Evolutionary conservation across 2,113 vertebrate genomes (phyloP).

Genomic region (Strix uralensis): DNA sequence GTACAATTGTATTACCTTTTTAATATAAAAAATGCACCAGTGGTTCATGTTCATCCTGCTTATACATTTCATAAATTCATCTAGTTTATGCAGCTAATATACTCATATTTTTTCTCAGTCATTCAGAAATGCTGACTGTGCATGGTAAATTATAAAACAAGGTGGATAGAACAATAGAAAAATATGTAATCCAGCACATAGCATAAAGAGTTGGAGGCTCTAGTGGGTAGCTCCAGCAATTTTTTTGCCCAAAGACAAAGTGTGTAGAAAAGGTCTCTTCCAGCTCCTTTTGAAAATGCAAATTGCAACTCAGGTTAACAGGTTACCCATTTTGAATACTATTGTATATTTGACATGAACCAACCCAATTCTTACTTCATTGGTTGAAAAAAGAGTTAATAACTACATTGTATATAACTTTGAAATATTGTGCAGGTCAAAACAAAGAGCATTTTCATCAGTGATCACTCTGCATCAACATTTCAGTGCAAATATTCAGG

Average conservation of each 20-base stretch:
- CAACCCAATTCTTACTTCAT: background rate
- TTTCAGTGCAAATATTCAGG: background rate
- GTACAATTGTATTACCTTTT: background rate
- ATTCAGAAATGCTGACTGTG: background rate
- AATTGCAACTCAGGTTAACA: background rate
- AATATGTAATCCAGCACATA: background rate
- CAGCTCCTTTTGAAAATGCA: background rate
- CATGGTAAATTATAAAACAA: background rate
- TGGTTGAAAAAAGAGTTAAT: background rate
- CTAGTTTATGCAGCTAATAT: background rate
- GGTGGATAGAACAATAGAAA: background rate
- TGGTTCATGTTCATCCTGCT: background rate
- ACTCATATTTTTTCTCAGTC: background rate
- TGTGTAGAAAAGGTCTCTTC: background rate
- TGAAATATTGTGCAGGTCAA: background rate
- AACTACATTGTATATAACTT: background rate
- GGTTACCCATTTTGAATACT: background rate
- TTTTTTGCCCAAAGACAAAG: background rate
- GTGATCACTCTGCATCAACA: background rate
- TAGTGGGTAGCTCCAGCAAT: background rate
- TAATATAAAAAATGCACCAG: background rate
- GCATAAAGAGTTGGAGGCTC: background rate
- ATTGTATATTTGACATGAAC: background rate
- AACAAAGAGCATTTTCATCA: background rate
- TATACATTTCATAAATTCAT: background rate